These are phyloP conservation scores for Taurulus bubalis DNA, from an alignment of 2,113 vertebrate genomes.

Conservation along the genomic window DNA sequence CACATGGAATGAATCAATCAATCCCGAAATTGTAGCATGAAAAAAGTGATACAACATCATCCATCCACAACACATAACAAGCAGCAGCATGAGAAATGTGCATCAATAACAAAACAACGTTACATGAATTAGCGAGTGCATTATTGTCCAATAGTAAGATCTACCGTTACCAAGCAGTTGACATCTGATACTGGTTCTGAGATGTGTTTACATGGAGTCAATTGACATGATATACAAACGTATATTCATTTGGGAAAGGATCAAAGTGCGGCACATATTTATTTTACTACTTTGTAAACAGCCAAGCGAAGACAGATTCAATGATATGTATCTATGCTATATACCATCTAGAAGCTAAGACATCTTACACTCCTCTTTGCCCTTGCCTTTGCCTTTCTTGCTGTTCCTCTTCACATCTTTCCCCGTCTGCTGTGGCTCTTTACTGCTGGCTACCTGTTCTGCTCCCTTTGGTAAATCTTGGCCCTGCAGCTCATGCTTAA, in stretches of 20 bases:
- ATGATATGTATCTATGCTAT: background rate
- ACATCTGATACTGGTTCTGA: background rate
- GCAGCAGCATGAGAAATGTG: slow-evolving; percentile 39
- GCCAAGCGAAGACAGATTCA: slow-evolving; percentile 6
- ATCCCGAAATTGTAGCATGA: background rate
- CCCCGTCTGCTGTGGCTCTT: slow-evolving; percentile 56
- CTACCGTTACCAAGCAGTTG: background rate
- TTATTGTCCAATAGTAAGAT: background rate
- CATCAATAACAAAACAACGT: slow-evolving; percentile 16
- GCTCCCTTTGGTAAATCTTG: slow-evolving; percentile 17
- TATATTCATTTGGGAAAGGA: slow-evolving; percentile 2
- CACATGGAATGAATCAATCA: background rate
- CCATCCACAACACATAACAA: slow-evolving; percentile 19
- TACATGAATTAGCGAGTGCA: slow-evolving; percentile 11
- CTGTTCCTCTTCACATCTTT: slow-evolving; percentile 68
- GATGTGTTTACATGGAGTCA: background rate
- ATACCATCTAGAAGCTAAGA: slow-evolving; percentile 73
- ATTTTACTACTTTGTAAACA: slow-evolving; percentile 10
- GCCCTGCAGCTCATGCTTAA: slow-evolving; percentile 11
- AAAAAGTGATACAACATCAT: slow-evolving; percentile 1
- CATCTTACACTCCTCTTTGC: slow-evolving; percentile 91
- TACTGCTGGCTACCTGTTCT: slow-evolving; percentile 41
- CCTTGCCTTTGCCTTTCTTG: slow-evolving; percentile 85
- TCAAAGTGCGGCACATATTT: slow-evolving; percentile 33
- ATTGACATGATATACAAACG: slow-evolving; percentile 12